Base-by-base conservation (phyloP, 2,113 vertebrate species). In the Ophthalmolycus amberensis region DNA sequence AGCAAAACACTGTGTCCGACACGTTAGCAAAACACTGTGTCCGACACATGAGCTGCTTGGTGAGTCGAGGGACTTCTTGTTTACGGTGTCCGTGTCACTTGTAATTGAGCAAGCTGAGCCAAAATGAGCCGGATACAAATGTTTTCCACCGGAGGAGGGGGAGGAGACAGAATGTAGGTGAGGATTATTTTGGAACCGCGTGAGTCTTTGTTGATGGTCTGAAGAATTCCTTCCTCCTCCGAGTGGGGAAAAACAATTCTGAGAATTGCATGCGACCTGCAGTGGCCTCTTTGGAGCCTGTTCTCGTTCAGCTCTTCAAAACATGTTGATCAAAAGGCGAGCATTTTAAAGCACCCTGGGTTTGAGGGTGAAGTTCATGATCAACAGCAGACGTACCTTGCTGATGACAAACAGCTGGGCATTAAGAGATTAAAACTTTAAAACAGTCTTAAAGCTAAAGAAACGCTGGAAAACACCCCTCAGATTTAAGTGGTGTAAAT, bases 231-330 rank as follows among this genome's bases (percentile, higher is more conserved):
- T 40, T 27, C 58, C 42, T 64, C 27, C 68, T 71, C 9, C 11
- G 5, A 80, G 56, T 20, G 22, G 37, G 58, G 48, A 68, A 84
- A 86, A 92, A 92, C 84, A 89, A 82, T 89, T 90, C 76, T 42
- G 40, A 46, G 88, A 89, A 91, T 82, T 62, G 74, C 56, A 50
- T 3, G 50, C 71, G 83, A 85, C 62, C 86, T 79, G 68, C 50
- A 67, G n/a, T 44, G 60, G 77, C 66, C 79, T 71, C n/a, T 27
- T 6, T 25, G 0, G 79, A 74, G 74, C 27, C 82, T 59, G 54
- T 59, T 73, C 60, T 79, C 12, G 27, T 85, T 54, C 29, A 52
- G n/a, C 71, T 58, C 66, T 69, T 70, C 75, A 85, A 89, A 88
- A 77, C 71, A 88, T 74, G 34, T 73, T 66, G 72, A 84, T 86